These are phyloP conservation scores for Pollenia labialis DNA, from an alignment of 2,888 invertebrate species.

Conservation along the genomic window DNA sequence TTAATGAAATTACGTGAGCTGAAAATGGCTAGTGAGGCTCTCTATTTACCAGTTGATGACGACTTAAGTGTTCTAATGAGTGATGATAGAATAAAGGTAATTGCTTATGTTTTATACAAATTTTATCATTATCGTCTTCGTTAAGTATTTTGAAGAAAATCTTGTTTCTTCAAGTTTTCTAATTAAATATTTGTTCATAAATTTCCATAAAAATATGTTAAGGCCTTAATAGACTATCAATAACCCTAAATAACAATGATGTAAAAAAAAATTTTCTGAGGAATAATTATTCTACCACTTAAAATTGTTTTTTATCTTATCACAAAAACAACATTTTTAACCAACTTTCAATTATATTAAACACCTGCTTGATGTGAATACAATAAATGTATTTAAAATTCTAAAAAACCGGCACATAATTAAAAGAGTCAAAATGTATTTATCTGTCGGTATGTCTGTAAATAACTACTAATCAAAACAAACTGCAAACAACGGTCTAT, in stretches of 20 bases:
- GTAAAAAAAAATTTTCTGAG: too few relatives aligned
- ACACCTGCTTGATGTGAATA: constrained; percentile 74
- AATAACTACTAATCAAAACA: background rate
- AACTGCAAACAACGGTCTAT: background rate
- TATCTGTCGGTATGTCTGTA: background rate
- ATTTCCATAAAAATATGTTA: background rate
- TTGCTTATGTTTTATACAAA: too few relatives aligned
- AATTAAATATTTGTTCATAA: background rate
- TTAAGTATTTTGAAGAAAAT: constrained; percentile 58
- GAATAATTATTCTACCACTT: too few relatives aligned
- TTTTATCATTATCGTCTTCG: constrained; percentile 60
- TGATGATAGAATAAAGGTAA: constrained; percentile 86
- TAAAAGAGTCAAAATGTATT: background rate
- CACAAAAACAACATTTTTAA: background rate
- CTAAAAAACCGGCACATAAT: background rate
- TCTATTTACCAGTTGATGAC: constrained; percentile 93
- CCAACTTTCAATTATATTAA: constrained; percentile 17
- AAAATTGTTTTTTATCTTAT: constrained; percentile 46
- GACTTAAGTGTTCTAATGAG: constrained; percentile 90
- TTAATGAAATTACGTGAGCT: constrained; percentile 92
- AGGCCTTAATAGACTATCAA: too few relatives aligned
- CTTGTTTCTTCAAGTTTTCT: background rate
- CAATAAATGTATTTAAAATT: background rate
- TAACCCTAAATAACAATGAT: too few relatives aligned
- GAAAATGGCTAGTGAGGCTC: constrained; percentile 93